Conservation (phyloP, 2,888 invertebrate genomes). For the Ceriagrion tenellum region DNA sequence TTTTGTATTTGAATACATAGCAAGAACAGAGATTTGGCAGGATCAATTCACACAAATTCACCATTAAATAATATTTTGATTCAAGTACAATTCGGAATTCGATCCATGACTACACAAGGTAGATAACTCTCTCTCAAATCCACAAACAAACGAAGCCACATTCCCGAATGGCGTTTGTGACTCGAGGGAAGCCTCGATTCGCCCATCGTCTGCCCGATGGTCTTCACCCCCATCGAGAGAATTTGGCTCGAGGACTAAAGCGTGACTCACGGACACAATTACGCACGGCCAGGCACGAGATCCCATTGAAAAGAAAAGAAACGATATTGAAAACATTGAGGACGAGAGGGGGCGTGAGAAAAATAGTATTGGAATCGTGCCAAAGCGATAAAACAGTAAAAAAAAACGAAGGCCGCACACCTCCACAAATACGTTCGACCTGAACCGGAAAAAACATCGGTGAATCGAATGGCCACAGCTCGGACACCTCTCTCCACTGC, state of each 20-base stretch:
- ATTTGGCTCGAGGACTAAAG: neutral
- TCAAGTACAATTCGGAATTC: too few species aligned
- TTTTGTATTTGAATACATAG: too few species aligned
- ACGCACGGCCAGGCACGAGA: neutral
- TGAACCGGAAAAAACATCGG: neutral
- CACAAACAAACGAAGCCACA: too few species aligned
- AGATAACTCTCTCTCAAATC: too few species aligned
- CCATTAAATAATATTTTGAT: too few species aligned
- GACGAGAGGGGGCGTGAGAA: neutral
- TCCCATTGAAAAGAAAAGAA: neutral
- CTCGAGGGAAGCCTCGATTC: too few species aligned
- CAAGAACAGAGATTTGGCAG: too few species aligned
- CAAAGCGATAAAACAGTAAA: neutral
- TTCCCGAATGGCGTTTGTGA: too few species aligned
- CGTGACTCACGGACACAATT: slow-evolving; percentile 25
- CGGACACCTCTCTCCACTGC: neutral
- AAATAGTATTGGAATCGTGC: slow-evolving; percentile 4
- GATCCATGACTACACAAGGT: too few species aligned
- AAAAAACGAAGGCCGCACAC: neutral
- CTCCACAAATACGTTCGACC: neutral
- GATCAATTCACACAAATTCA: too few species aligned
- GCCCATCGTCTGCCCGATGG: neutral
- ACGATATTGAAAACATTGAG: neutral
- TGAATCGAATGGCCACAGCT: neutral
- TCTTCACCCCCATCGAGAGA: neutral